phyloP scores from a whole-genome alignment of 2,797 vertebrate genomes.

The Gobio occitaniae region DNA sequence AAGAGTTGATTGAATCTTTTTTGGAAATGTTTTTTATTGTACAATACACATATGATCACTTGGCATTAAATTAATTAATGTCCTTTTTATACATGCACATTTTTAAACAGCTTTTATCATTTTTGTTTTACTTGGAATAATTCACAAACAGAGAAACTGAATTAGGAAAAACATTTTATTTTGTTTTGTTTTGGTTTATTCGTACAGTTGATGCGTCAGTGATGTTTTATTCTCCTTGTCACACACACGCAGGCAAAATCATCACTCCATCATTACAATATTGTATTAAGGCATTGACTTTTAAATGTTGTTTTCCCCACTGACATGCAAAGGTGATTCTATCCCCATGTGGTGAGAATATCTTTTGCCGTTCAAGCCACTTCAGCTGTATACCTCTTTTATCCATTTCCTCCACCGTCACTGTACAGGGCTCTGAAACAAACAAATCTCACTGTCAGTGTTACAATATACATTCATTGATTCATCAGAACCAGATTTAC shows the following conservation, averaged over 20 bases:
- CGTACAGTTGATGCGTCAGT: not conserved
- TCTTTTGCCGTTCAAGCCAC: accelerated
- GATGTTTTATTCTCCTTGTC: not conserved
- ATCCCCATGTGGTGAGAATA: not conserved
- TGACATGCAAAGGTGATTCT: not conserved
- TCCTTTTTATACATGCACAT: no score
- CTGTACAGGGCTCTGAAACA: conserved; percentile 65
- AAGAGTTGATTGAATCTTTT: no score
- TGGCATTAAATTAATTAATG: no score
- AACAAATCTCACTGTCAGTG: not conserved
- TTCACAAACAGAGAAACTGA: no score
- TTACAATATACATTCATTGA: no score
- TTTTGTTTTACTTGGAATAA: no score
- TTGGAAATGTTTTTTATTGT: no score
- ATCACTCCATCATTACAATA: conserved; percentile 55
- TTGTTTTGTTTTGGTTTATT: not conserved
- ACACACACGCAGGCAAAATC: conserved; percentile 40
- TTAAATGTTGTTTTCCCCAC: accelerated
- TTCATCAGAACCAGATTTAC: no score
- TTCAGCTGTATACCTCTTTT: conserved; percentile 9
- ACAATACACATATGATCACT: no score
- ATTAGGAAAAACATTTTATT: not conserved
- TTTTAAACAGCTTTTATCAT: no score
- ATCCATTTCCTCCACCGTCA: conserved; percentile 36
- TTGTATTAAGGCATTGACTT: accelerated